Evolutionary conservation across 2,113 vertebrate genomes (phyloP), one percentile per base, ranked within the genome.

Genomic region (Catagonus wagneri): DNA sequence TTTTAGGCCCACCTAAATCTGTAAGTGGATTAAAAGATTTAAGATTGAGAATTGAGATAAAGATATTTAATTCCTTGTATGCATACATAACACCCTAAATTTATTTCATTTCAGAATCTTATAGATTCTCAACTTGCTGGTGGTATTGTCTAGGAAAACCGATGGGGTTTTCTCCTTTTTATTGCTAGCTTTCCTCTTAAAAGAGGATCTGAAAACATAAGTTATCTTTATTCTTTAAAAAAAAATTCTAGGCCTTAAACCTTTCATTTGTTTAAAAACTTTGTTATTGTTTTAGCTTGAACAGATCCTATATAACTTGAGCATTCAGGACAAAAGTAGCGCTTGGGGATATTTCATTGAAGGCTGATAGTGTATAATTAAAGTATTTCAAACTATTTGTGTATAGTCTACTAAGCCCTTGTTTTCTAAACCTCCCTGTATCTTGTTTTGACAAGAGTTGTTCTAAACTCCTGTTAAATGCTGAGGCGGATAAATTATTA

Each of bases 361-460:
- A 81, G 25, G 27, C 50, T 76, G 60, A 6, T 61, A 39, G 39
- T 83, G 0, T 93, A 32, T 92, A 22, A 69, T 93, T 75, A 85
- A 56, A 84, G 68, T 83, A 60, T 63, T 84, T 19, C 27, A 96
- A 71, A 69, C 27, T n/a, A 63, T 27, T 89, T 19, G 17, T 1
- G 0, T 39, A 15, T 23, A 90, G 83, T 32, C 90, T 89, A 93
- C 27, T 12, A 80, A 91, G 20, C 14, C 3, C 19, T 34, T 23
- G 14, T 79, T 80, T 83, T 93, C 44, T 90, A 92, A 90, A 85
- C 14, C 19, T 61, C 25, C 52, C 3, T 76, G 61, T 60, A 84
- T 27, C 29, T 94, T 96, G 61, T 94, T 96, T 94, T 74, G 44
- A 36, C 65, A 60, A 83, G 34, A 69, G n/a, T 79, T 95, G 32